Base-by-base conservation (phyloP, 1,140 invertebrate genomes). In the Bombyx mandarina region DNA sequence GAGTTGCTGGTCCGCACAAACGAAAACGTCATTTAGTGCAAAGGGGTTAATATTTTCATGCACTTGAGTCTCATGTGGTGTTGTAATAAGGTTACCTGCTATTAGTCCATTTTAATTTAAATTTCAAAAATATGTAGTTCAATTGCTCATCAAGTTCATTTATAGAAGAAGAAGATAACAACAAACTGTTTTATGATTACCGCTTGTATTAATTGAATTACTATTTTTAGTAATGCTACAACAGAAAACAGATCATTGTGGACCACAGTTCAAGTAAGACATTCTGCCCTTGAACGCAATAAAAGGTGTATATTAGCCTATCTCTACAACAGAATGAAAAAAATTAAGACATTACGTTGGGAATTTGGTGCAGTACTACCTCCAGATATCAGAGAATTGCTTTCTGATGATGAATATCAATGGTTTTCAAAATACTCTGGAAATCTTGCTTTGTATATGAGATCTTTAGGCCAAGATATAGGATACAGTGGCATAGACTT, bases 371-470 rank as follows among this genome's bases (percentile, higher is more conserved):
- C 95, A 57, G 93, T 98, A 46, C 80, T 99, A 57, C 97, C 97
- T 4, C 73, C 90, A 0, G 97, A 98, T 77, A 92, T 98, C 0
- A 94, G 93, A 76, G 88, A 91, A 43, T 93, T 95, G 65, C 86
- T 99, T 12, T 93, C 94, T 63, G 92, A 94, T 71, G 90, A 93
- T 4, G 97, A 99, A 88, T 84, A 93, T 35, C 89, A 93, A 56
- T 99, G 96, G 94, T 97, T 98, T 71, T 92, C 91, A 43, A 93
- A 93, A 57, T 99, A 99, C 75, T 98, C 94, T 50, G 96, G 93
- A 71, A 92, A 91, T 52, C 86, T 99, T 53, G 95, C 95, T 6
- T 92, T 90, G 7, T 99, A 98, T 75, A 99, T 99, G 97, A 91
- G 92, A 71, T 91, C 93, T 0, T 89, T 98, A 62, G 96, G 96